These are phyloP conservation scores for Eulithis prunata DNA, from an alignment of 2,888 invertebrate species.

Conservation along the genomic window DNA sequence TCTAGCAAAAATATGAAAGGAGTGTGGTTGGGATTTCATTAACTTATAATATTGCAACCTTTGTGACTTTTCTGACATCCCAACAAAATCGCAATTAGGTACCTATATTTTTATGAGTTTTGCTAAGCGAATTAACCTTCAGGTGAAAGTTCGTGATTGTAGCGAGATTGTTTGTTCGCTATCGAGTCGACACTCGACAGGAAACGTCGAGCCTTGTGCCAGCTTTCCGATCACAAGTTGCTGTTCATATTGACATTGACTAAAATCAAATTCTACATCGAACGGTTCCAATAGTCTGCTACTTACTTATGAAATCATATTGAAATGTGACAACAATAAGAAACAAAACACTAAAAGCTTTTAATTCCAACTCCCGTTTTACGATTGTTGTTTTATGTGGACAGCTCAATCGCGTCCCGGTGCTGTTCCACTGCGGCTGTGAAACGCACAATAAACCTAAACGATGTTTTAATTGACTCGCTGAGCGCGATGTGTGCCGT, in stretches of 20 bases:
- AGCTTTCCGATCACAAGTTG: neutral
- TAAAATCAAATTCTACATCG: no score
- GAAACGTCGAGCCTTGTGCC: neutral
- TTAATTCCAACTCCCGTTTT: conserved; percentile 3
- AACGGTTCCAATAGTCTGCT: no score
- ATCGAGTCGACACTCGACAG: neutral
- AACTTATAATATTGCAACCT: no score
- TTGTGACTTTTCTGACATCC: no score
- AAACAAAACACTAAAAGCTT: conserved; percentile 8
- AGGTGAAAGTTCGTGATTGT: neutral
- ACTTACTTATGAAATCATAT: neutral
- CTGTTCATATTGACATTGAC: neutral
- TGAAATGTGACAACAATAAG: neutral
- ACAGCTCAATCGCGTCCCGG: conserved; percentile 9
- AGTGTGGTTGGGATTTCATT: no score
- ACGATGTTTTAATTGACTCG: conserved; percentile 1
- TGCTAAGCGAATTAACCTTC: no score
- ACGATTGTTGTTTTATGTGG: conserved; percentile 4
- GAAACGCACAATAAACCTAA: neutral
- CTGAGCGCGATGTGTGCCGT: neutral
- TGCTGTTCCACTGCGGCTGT: conserved; percentile 1
- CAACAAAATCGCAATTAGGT: no score
- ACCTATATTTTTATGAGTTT: no score
- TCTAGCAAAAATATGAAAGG: no score
- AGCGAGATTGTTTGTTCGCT: neutral